Base-by-base conservation (phyloP, 2,797 vertebrate species). In the Hafferia zeledoni region DNA sequence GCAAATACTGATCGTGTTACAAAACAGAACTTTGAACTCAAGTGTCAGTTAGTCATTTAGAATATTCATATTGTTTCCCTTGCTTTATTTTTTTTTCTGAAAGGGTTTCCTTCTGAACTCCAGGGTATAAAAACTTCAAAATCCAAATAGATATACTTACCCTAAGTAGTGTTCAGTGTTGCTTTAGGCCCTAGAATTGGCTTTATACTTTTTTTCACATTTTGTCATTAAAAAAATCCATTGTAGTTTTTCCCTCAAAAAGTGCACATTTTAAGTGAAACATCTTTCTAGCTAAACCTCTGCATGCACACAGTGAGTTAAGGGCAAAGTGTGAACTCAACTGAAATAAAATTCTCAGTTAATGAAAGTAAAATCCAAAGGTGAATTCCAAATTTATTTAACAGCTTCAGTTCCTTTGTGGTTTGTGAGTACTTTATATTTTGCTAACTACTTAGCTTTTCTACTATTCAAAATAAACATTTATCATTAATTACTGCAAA, bases 301-400 rank as follows among this genome's bases (percentile, higher is more conserved):
- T 87, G 53, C 18, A 4, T 7, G 4, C 31, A 65, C 28, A 27
- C 43, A 71, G 46, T 31, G 28, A 93, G 10, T 39, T 80, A 67
- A n/a, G 74, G n/a, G 57, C 46, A 68, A 89, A 95, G 53, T 75
- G 31, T 69, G 37, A 79, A 14, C 39, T 82, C 50, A 79, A 52
- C 17, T 79, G 87, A 80, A 78, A 57, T 33, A 74, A 52, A 55
- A 37, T 53, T 89, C 70, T 86, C 25, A 15, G 10, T 77, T 80
- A 59, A 77, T 50, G 13, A 67, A 93, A 94, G 71, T 90, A 14
- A 23, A 93, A 94, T 89, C 94, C 86, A 93, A 81, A 70, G 60
- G 27, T 15, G 49, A 96, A 94, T 93, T 93, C 43, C 46, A 83
- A 95, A 93, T 95, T 96, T 92, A 47, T 81, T 82, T 90, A 80